A percentile compares a stretch with the other conserved stretches of the same genome.
Evolutionary conservation across 2,888 invertebrate genomes (phyloP).

Genomic region (Escarpia spicata): DNA sequence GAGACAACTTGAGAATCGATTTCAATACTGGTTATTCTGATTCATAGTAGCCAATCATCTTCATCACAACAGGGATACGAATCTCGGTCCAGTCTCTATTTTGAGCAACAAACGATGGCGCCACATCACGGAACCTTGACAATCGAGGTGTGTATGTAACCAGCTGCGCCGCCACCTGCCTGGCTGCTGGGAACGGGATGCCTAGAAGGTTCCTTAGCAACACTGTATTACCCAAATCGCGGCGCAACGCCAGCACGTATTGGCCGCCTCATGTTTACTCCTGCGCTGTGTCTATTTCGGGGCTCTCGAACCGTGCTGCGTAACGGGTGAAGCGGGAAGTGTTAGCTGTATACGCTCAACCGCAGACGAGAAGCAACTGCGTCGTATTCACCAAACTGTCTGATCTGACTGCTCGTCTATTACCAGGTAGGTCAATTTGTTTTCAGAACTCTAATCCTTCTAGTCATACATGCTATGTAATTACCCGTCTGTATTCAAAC

Average conservation of each 20-base stretch:
- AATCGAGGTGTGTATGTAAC: no score
- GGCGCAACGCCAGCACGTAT: neutral
- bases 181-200: neutral
- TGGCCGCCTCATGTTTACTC: neutral
- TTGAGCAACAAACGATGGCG: no score
- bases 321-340: neutral
- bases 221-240: neutral
- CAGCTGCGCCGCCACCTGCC: no score
- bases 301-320: neutral
- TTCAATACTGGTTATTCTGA: no score
- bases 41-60: no score
- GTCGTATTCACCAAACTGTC: neutral
- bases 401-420: neutral
- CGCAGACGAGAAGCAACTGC: neutral
- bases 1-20: no score
- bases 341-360: neutral
- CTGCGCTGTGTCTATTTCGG: neutral
- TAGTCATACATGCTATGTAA: neutral
- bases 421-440: neutral
- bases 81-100: no score
- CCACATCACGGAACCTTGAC: no score
- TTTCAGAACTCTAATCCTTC: neutral
- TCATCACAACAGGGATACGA: no score
- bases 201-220: constrained; percentile 3
- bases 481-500: no score